Base-by-base conservation (phyloP, 2,113 vertebrate species). In the Otis tarda region DNA sequence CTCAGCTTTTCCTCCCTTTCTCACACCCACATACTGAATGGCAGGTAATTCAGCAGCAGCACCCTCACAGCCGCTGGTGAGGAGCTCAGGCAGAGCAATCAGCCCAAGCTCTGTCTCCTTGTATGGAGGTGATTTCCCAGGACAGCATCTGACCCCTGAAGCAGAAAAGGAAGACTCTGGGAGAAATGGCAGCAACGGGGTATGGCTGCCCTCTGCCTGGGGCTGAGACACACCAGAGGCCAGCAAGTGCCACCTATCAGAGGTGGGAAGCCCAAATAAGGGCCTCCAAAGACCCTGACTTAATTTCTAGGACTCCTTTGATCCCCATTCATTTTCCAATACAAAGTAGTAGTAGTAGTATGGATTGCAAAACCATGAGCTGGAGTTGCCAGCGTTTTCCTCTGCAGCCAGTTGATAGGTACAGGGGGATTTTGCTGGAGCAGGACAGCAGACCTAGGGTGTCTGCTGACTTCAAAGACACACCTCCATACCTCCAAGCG, bases 151-250 rank as follows among this genome's bases (percentile, higher is more conserved):
- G 75, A 68, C 22, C 50, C 49, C 59, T 57, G 63, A 57, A 82
- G 35, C 7, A 71, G 35, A 53, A 57, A 81, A 61, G 1, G 17
- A 65, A 27, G 12, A 21, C 18, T 56, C 15, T 9, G 14, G 49
- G 43, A 63, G 24, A 86, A 80, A 73, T 19, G 17, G 23, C 52
- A 49, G 27, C 20, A 23, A 24, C 35, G 49, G 35, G 21, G 49
- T 53, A 2, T 1, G 6, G 17, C 23, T 56, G 17, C 2, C 0
- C 22, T 52, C 25, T 37, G 31, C 14, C n/a, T 52, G 21, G 69
- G 19, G 10, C 30, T 0, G 2, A 88, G 56, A 55, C 20, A 67
- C 9, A 24, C 7, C 1, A 4, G 19, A 5, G 9, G 10, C 27
- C 43, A 39, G 18, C 6, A 55, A 55, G 27, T 69, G 28, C 35